Evolutionary conservation across 2,888 invertebrate genomes (phyloP), one percentile per base, ranked within the genome.

Genomic region (Caenorhabditis sp.): DNA sequence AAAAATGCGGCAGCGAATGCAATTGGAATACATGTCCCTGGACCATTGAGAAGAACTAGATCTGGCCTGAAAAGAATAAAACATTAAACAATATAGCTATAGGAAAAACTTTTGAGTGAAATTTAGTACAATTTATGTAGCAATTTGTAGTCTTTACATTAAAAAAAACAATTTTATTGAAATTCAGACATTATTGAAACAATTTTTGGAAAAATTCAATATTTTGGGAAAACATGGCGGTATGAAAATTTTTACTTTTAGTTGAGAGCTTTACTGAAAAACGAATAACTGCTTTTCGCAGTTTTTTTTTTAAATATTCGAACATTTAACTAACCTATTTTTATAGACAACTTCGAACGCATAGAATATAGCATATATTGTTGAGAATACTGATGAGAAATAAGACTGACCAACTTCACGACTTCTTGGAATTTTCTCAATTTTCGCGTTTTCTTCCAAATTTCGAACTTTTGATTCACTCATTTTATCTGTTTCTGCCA

Each of bases 21-120:
- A 65, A 96, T 90, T 3, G 97, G 97, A 70, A 99, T 91, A 89
- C 97, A 97, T 7, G 95, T 97, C 8, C 97, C 97, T 54, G 97
- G 97, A 0, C 99, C 97, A 90, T 97, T 99, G 88, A 95, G 94
- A 31, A 97, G 89, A 80, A 97, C 91, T 80, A 90, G 84, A 59
- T 94, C 92, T 0, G 97, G 96, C 77, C 91, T 87, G 68, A 63
- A 31, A n/a, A n/a, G n/a, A n/a, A n/a, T n/a, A n/a, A n/a, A n/a
- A 31, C 10, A 31, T 31, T 4, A 31, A 31, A 31, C 31, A 10
- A 10, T 31, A 31, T 31, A 10, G 31, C 10, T n/a, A n/a, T n/a
- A n/a, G n/a, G n/a, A n/a, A n/a, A n/a, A n/a, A n/a, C n/a, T n/a
- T n/a, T n/a, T n/a, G n/a, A n/a, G n/a, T n/a, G n/a, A n/a, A n/a